Percentiles rank a stretch among this genome's conserved stretches.
phyloP scores from a whole-genome alignment of 2,888 invertebrate species.

The Drosophila aldrichi region DNA sequence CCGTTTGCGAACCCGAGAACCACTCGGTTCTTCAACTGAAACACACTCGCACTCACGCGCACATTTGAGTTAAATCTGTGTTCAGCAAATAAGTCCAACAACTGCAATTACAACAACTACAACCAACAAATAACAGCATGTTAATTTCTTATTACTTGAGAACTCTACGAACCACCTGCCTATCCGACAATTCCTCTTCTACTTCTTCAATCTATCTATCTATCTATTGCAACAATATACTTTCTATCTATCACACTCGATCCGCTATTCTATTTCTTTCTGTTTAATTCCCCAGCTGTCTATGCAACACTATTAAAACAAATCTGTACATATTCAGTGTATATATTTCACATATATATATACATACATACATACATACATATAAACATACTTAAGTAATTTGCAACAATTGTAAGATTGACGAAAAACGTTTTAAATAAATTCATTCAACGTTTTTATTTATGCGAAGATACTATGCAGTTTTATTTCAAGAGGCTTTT shows the following conservation, averaged over 20 bases:
- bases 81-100: conserved; percentile 78
- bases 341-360: conserved; percentile 38
- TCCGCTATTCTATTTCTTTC: conserved; percentile 9
- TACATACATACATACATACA: conserved; percentile 40
- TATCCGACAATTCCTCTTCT: conserved; percentile 22
- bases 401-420: conserved; percentile 83
- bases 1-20: conserved; percentile 43
- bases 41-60: conserved; percentile 52
- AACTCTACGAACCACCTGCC: conserved; percentile 53
- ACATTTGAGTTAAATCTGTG: conserved; percentile 61
- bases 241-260: conserved; percentile 43
- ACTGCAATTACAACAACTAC: conserved; percentile 75
- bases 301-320: conserved; percentile 22
- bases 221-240: conserved; percentile 40
- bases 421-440: conserved; percentile 80
- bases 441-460: conserved; percentile 71
- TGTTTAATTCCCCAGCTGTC: conserved; percentile 20
- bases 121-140: conserved; percentile 76
- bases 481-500: conserved; percentile 1
- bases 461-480: conserved; percentile 50
- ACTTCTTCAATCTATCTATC: conserved; percentile 23
- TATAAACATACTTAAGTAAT: conserved; percentile 55
- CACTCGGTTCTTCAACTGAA: conserved; percentile 21
- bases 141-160: conserved; percentile 75
- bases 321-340: conserved; percentile 44